phyloP scores from a whole-genome alignment of 2,113 vertebrate genomes.

The Penelope pileata region DNA sequence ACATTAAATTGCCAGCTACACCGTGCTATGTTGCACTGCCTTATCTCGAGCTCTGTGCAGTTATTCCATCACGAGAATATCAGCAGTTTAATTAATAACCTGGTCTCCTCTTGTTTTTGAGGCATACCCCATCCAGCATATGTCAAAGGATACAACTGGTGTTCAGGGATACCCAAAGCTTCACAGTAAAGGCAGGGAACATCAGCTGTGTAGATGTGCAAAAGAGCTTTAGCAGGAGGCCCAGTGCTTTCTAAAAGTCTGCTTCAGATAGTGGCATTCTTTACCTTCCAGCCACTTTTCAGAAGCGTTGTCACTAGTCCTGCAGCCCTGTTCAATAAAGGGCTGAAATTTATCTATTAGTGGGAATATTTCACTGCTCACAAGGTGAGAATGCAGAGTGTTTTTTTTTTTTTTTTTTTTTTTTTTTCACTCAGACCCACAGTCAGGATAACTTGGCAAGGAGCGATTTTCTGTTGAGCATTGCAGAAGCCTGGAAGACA shows the following conservation, averaged over 20 bases:
- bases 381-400: slow-evolving; percentile 22
- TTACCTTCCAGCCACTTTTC: neutral
- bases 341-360: slow-evolving; percentile 19
- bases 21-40: fast-evolving
- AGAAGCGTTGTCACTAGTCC: neutral
- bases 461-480: neutral
- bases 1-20: neutral
- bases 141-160: neutral
- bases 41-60: neutral
- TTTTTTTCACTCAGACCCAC: slow-evolving; percentile 23
- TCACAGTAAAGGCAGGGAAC: neutral
- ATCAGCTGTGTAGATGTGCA: neutral
- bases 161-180: neutral
- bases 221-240: neutral
- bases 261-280: neutral
- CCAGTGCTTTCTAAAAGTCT: neutral
- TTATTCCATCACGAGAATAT: neutral
- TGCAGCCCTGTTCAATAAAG: neutral
- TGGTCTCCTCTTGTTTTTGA: neutral
- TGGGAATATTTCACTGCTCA: slow-evolving; percentile 45
- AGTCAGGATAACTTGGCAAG: neutral
- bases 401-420: slow-evolving; percentile 5
- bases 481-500: neutral
- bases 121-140: neutral
- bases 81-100: neutral